These are phyloP conservation scores for Syngnathus typhle DNA, from an alignment of 2,113 vertebrate species.

Conservation along the genomic window DNA sequence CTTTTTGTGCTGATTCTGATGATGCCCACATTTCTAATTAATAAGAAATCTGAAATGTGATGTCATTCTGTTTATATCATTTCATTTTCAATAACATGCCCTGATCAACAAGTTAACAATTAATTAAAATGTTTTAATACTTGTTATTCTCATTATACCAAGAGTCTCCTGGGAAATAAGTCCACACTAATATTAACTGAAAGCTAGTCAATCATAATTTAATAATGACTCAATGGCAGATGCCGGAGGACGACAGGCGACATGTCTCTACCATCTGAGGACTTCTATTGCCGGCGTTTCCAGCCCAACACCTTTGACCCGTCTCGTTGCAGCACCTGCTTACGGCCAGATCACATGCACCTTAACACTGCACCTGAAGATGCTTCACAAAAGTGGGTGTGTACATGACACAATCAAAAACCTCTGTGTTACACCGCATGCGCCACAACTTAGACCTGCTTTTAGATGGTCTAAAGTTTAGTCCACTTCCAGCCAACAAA, in stretches of 20 bases:
- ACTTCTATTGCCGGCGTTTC: conserved; percentile 53
- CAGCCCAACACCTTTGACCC: conserved; percentile 61
- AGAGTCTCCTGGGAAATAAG: conserved; percentile 51
- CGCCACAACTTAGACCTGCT: too few relatives aligned
- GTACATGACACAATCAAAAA: conserved; percentile 1
- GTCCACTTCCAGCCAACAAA: too few relatives aligned
- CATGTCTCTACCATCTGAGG: conserved; percentile 44
- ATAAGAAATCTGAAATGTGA: too few relatives aligned
- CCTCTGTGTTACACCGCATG: not conserved
- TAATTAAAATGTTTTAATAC: conserved; percentile 16
- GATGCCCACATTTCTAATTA: too few relatives aligned
- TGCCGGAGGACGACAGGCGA: conserved; percentile 4
- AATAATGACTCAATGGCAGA: conserved; percentile 1
- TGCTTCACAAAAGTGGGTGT: conserved; percentile 23
- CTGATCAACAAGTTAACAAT: not conserved
- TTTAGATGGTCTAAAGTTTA: too few relatives aligned
- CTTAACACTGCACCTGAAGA: conserved; percentile 11
- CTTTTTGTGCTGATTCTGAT: too few relatives aligned
- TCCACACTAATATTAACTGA: conserved; percentile 1
- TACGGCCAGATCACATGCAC: conserved; percentile 60
- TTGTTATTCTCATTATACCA: conserved; percentile 23
- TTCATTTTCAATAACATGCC: conserved; percentile 18
- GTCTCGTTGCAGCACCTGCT: conserved; percentile 51
- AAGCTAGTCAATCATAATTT: conserved; percentile 17
- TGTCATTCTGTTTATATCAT: not conserved